Percentiles rank a stretch among this genome's conserved stretches.
phyloP scores from a whole-genome alignment of 2,797 vertebrate species.

The Nannoperca australis region DNA sequence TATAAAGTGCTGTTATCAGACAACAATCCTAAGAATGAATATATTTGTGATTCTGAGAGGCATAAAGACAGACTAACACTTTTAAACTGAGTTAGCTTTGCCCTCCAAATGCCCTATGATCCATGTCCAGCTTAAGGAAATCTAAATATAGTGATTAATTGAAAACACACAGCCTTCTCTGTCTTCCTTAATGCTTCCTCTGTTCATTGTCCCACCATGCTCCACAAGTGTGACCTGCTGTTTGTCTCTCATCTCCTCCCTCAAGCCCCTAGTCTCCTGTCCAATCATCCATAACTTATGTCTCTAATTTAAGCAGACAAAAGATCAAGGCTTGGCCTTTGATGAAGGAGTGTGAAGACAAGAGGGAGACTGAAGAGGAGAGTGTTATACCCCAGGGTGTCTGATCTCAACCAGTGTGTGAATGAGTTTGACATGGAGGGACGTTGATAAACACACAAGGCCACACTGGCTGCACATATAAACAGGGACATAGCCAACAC shows the following conservation, averaged over 20 bases:
- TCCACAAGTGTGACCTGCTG: slow-evolving; percentile 40
- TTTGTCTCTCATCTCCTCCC: slow-evolving; percentile 52
- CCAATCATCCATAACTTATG: slow-evolving; percentile 55
- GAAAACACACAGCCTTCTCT: slow-evolving; percentile 27
- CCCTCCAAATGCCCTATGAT: slow-evolving; percentile 24
- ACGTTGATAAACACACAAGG: slow-evolving; percentile 50
- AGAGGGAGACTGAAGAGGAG: slow-evolving; percentile 37
- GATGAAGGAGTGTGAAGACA: slow-evolving; percentile 56
- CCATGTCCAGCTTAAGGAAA: slow-evolving; percentile 5
- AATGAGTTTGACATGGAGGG: slow-evolving; percentile 59
- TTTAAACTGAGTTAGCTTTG: slow-evolving; percentile 34
- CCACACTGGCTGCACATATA: slow-evolving; percentile 13
- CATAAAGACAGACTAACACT: slow-evolving; percentile 1
- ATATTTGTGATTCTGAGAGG: slow-evolving; percentile 6
- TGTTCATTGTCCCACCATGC: slow-evolving; percentile 21
- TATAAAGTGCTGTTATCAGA: neutral
- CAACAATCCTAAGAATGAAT: neutral
- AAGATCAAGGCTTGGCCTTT: slow-evolving; percentile 59
- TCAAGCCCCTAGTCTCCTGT: slow-evolving; percentile 36
- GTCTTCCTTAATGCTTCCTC: slow-evolving; percentile 10
- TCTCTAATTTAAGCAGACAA: slow-evolving; percentile 65
- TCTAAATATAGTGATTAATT: slow-evolving; percentile 38
- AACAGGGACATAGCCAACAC: slow-evolving; percentile 23
- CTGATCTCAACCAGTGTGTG: slow-evolving; percentile 47
- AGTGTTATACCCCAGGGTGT: slow-evolving; percentile 47